phyloP scores from a whole-genome alignment of 1,140 invertebrate genomes.

The Solen grandis region DNA sequence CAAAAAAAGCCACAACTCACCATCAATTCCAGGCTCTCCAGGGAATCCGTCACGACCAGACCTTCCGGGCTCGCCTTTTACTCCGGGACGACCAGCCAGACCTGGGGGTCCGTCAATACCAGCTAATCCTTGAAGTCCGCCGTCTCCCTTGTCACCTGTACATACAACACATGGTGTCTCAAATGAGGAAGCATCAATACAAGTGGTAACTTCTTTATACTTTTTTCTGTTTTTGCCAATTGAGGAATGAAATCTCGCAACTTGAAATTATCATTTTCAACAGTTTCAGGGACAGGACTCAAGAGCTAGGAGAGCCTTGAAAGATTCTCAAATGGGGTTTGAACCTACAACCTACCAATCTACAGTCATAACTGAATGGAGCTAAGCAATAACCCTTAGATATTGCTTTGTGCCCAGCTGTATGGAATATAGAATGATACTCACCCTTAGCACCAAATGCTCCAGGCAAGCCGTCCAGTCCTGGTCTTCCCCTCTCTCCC shows the following conservation, averaged over 20 bases:
- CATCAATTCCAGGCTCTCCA: conserved; percentile 58
- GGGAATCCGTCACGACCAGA: conserved; percentile 62
- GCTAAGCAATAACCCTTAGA: no score
- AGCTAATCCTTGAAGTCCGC: conserved; percentile 50
- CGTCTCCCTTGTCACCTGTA: conserved; percentile 63
- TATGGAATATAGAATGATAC: no score
- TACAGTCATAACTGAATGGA: no score
- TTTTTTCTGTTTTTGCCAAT: no score
- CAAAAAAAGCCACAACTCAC: no score
- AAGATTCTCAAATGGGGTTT: no score
- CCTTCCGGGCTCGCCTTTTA: conserved; percentile 58
- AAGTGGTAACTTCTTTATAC: neutral
- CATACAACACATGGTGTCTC: neutral
- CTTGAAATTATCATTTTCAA: no score
- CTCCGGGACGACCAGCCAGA: conserved; percentile 59
- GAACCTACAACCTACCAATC: no score
- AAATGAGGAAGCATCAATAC: neutral
- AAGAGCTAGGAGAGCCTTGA: no score
- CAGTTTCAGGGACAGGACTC: no score
- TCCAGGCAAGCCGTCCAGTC: conserved; percentile 68
- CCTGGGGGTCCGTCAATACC: conserved; percentile 59
- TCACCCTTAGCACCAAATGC: conserved; percentile 59
- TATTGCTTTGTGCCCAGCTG: no score
- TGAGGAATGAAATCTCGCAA: no score
- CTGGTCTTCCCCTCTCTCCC: conserved; percentile 67